Conservation (phyloP, 2,113 vertebrate species). For the Thymallus thymallus region DNA sequence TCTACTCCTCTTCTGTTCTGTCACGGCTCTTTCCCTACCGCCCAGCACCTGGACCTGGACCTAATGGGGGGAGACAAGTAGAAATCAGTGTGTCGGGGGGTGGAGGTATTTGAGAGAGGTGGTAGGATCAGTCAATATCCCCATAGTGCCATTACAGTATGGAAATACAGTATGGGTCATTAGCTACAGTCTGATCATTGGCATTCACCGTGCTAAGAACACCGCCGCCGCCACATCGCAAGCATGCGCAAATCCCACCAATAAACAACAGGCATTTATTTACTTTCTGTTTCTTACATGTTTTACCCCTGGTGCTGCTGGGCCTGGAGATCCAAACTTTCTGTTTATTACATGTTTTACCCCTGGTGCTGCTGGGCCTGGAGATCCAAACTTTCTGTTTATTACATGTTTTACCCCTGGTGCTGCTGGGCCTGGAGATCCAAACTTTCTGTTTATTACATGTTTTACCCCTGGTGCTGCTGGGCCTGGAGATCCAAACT, state of each 20-base stretch:
- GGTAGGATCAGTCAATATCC: constrained; percentile 35
- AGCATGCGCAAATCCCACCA: constrained; percentile 30
- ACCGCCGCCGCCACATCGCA: not conserved
- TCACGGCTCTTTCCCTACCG: constrained; percentile 13
- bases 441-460: no score
- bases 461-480: no score
- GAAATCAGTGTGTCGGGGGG: constrained; percentile 37
- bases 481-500: no score
- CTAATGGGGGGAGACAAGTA: constrained; percentile 48
- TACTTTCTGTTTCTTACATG: not conserved
- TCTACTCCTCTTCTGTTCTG: not conserved
- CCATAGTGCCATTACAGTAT: constrained; percentile 43
- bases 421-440: no score
- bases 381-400: no score
- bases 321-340: no score
- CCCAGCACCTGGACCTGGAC: constrained; percentile 13
- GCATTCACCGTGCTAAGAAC: constrained; percentile 30
- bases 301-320: not conserved
- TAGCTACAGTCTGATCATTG: constrained; percentile 42
- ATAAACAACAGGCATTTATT: constrained; percentile 3
- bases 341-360: no score
- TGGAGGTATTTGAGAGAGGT: constrained; percentile 5
- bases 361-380: no score
- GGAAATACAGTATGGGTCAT: constrained; percentile 46
- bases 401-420: no score